phyloP scores from a whole-genome alignment of 1,140 invertebrate genomes.

The Philopotamus ludificatus region DNA sequence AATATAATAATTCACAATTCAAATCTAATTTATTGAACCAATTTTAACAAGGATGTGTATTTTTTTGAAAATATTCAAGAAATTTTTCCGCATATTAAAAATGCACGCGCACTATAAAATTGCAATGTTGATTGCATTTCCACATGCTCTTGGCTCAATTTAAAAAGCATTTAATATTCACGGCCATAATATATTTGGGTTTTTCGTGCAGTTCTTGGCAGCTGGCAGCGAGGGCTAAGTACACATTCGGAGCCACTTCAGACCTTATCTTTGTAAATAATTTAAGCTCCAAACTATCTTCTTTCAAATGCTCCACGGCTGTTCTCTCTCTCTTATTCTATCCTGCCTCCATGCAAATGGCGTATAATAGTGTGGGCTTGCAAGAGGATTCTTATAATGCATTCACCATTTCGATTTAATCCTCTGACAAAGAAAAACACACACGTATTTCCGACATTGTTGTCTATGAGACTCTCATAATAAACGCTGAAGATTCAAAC shows the following conservation, averaged over 20 bases:
- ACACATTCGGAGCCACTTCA: constrained; percentile 12
- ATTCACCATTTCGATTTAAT: not conserved
- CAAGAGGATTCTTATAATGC: not conserved
- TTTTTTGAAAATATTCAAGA: no score
- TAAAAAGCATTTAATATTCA: constrained; percentile 18
- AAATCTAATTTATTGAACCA: no score
- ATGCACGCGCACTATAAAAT: not conserved
- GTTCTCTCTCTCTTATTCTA: not conserved
- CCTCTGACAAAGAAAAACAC: not conserved
- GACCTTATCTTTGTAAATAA: constrained; percentile 16
- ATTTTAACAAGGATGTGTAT: no score
- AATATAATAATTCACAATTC: no score
- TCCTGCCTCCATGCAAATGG: not conserved
- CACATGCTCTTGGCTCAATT: constrained; percentile 1
- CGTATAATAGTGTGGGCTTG: not conserved
- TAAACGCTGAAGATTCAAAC: no score
- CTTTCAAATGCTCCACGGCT: not conserved
- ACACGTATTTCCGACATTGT: no score
- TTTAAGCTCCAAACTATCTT: constrained; percentile 16
- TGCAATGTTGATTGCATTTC: constrained; percentile 9
- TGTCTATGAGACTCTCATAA: no score
- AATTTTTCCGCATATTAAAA: no score
- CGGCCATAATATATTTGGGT: constrained; percentile 10
- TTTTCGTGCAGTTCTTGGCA: constrained; percentile 10
- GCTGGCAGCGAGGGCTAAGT: not conserved